These are phyloP conservation scores for Lagorchestes hirsutus DNA, from an alignment of 2,797 vertebrate species.

Conservation along the genomic window DNA sequence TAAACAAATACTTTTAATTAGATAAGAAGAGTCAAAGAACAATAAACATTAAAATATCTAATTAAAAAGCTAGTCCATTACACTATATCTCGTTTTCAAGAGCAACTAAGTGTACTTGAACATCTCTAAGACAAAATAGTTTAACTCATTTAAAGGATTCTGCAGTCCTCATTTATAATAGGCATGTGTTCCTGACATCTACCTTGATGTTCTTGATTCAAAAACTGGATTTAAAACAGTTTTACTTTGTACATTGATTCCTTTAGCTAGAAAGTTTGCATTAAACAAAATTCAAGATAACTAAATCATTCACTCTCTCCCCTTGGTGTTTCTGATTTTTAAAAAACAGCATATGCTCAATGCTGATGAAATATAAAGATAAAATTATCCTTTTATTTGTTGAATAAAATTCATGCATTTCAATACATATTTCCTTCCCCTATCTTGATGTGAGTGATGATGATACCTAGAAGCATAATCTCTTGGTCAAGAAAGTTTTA, in stretches of 20 bases:
- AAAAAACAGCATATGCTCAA: neutral
- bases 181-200: neutral
- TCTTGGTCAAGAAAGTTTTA: neutral
- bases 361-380: conserved; percentile 57
- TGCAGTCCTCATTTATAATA: neutral
- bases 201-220: neutral
- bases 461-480: conserved; percentile 11
- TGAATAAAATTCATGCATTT: conserved; percentile 49
- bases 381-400: conserved; percentile 60
- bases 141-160: neutral
- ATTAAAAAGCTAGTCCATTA: neutral
- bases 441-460: neutral
- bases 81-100: conserved; percentile 21
- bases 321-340: conserved; percentile 54
- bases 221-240: conserved; percentile 65
- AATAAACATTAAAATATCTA: conserved; percentile 8
- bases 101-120: neutral
- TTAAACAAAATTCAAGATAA: conserved; percentile 74
- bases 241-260: conserved; percentile 53
- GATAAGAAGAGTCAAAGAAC: conserved; percentile 16
- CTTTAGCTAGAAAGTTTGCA: conserved; percentile 70
- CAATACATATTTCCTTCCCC: conserved; percentile 33
- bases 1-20: conserved; percentile 25
- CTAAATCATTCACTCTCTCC: conserved; percentile 78
- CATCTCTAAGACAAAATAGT: neutral